Conservation (phyloP, 2,888 invertebrate genomes). For the Chymomyza amoena region DNA sequence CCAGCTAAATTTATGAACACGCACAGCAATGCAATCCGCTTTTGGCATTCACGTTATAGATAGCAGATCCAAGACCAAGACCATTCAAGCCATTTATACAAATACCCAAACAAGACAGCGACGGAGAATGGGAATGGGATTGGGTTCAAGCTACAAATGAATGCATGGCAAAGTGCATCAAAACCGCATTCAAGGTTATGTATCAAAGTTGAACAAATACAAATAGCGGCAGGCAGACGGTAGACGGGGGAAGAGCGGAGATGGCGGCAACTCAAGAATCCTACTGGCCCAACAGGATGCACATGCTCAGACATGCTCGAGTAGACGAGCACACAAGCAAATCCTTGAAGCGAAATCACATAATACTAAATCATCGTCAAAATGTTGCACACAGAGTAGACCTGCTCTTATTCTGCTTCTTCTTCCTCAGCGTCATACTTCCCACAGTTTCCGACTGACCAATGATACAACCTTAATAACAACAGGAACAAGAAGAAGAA, state of each 20-base stretch:
- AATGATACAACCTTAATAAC: neutral
- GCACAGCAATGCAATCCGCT: constrained; percentile 40
- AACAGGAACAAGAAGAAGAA: constrained; percentile 21
- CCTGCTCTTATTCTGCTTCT: neutral
- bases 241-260: constrained; percentile 10
- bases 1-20: constrained; percentile 75
- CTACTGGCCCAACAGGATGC: constrained; percentile 34
- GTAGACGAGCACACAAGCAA: constrained; percentile 65
- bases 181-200: constrained; percentile 74
- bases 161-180: constrained; percentile 52
- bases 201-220: constrained; percentile 69
- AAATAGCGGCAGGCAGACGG: constrained; percentile 26
- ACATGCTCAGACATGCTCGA: constrained; percentile 60
- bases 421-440: neutral
- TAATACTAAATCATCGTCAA: constrained; percentile 77
- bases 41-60: constrained; percentile 32
- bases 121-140: constrained; percentile 24
- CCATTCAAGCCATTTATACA: constrained; percentile 65
- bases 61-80: constrained; percentile 15
- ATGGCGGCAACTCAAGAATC: constrained; percentile 30
- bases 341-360: constrained; percentile 69
- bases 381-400: constrained; percentile 34
- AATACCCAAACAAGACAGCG: constrained; percentile 47
- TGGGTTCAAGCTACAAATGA: constrained; percentile 43
- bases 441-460: constrained; percentile 4